Conservation (phyloP, 2,797 vertebrate species). For the Varecia variegata region DNA sequence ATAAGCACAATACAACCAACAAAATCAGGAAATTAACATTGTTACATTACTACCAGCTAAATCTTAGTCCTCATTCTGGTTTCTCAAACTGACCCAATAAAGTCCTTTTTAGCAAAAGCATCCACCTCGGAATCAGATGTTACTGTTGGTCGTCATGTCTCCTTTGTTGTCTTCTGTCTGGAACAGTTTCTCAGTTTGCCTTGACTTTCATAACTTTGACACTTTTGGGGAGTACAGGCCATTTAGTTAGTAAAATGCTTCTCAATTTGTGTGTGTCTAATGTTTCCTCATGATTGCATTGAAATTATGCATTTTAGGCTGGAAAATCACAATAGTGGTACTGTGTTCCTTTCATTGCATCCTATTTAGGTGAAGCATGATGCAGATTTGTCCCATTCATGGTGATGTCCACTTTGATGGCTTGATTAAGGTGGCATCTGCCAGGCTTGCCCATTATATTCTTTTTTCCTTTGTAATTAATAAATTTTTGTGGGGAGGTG, state of each 20-base stretch:
- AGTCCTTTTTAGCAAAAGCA: not conserved
- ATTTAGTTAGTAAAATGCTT: not conserved
- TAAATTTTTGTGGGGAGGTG: not conserved
- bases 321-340: not conserved
- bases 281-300: not conserved
- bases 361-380: not conserved
- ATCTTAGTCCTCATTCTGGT: not conserved
- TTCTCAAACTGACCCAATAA: not conserved
- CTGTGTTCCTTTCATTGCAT: not conserved
- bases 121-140: not conserved
- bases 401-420: not conserved
- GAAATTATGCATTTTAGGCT: not conserved
- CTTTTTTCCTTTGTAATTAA: not conserved
- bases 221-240: not conserved
- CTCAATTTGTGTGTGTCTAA: not conserved
- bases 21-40: not conserved
- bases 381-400: not conserved
- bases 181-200: not conserved
- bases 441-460: not conserved
- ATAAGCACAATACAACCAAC: not conserved
- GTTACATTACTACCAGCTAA: not conserved
- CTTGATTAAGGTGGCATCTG: not conserved
- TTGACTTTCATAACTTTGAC: not conserved
- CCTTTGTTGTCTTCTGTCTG: not conserved
- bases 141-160: not conserved